phyloP scores from a whole-genome alignment of 2,113 vertebrate species.

The Myiopsitta monachus region DNA sequence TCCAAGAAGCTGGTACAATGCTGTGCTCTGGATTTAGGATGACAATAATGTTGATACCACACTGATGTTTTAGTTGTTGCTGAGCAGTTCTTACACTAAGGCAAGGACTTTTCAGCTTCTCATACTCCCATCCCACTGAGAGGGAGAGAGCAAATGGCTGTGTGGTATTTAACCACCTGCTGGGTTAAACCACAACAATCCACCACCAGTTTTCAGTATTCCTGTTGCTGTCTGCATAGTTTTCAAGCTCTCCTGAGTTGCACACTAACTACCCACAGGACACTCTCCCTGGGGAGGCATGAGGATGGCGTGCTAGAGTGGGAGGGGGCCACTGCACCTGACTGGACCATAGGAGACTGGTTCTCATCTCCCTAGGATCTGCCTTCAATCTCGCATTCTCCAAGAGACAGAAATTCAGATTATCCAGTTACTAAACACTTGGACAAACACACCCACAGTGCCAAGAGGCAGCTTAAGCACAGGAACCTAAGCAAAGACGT shows the following conservation, averaged over 20 bases:
- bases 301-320: not conserved
- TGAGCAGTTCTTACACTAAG: not conserved
- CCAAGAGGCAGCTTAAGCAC: not conserved
- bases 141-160: not conserved
- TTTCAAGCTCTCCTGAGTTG: not conserved
- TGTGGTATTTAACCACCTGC: not conserved
- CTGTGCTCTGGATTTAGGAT: not conserved
- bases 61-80: not conserved
- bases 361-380: not conserved
- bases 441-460: not conserved
- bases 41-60: not conserved
- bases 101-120: not conserved
- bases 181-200: not conserved
- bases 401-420: not conserved
- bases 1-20: not conserved
- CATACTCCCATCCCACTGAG: not conserved
- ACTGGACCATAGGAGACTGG: not conserved
- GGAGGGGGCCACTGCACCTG: not conserved
- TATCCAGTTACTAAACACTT: not conserved
- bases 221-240: not conserved
- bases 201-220: not conserved
- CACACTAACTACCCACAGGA: not conserved
- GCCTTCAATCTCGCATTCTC: not conserved
- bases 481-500: not conserved
- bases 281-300: accelerated